phyloP scores from a whole-genome alignment of 2,113 vertebrate species.

The Condylura cristata region DNA sequence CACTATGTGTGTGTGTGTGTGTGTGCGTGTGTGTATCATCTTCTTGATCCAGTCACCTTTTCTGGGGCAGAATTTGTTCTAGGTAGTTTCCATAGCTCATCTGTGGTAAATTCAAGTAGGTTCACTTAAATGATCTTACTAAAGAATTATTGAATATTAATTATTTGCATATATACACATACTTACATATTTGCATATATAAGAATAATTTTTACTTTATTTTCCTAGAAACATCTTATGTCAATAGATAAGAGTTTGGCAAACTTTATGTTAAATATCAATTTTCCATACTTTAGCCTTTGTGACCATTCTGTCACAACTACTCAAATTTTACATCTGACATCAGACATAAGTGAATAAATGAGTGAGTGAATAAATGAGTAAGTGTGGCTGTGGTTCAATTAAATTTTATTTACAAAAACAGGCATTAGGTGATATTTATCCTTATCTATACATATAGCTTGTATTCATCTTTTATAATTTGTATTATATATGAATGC shows the following conservation, averaged over 20 bases:
- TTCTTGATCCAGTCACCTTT: too few relatives aligned
- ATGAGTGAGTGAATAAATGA: constrained; percentile 8
- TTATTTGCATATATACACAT: too few relatives aligned
- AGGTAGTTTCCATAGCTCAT: too few relatives aligned
- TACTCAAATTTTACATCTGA: background rate
- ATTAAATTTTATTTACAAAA: constrained; percentile 13
- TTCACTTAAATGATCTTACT: background rate
- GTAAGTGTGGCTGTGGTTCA: background rate
- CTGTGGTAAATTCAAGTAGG: background rate
- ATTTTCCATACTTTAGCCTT: background rate
- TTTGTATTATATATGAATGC: background rate
- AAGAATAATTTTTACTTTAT: background rate
- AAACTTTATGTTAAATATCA: background rate
- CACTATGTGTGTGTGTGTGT: too few relatives aligned
- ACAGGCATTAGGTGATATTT: background rate
- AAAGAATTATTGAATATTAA: background rate
- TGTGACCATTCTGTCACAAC: background rate
- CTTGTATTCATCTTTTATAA: background rate
- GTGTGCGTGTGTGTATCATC: too few relatives aligned
- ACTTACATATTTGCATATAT: background rate
- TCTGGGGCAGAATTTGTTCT: too few relatives aligned
- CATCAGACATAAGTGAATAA: background rate
- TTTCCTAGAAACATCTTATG: background rate
- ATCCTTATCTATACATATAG: background rate
- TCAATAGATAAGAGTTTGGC: background rate